phyloP scores from a whole-genome alignment of 2,888 invertebrate genomes.

The Hyalella azteca region DNA sequence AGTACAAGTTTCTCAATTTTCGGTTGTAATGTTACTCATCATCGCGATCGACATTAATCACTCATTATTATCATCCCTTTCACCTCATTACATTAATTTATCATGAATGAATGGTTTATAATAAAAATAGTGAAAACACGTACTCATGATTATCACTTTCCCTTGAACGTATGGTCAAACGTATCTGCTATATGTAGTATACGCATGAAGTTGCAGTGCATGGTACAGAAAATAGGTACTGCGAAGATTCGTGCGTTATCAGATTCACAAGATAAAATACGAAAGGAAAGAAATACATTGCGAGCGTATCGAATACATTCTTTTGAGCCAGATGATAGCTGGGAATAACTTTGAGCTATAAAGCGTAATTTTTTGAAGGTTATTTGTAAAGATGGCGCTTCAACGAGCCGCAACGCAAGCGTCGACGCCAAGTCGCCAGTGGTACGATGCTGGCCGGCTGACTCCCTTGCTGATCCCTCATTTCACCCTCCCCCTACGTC shows the following conservation, averaged over 20 bases:
- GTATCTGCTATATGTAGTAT: not conserved
- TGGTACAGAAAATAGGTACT: too few species aligned
- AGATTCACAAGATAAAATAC: too few species aligned
- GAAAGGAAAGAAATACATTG: too few species aligned
- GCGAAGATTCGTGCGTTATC: too few species aligned
- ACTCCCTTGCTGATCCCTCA: not conserved
- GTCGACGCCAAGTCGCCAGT: slow-evolving; percentile 5
- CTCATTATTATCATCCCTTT: slow-evolving; percentile 18
- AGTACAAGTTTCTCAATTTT: slow-evolving; percentile 36
- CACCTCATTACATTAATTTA: slow-evolving; percentile 36
- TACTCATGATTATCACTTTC: not conserved
- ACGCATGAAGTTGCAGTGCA: not conserved
- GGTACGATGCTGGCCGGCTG: not conserved
- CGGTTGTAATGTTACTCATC: slow-evolving; percentile 32
- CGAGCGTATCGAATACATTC: too few species aligned
- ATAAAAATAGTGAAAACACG: not conserved
- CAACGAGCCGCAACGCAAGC: not conserved
- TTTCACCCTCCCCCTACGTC: not conserved
- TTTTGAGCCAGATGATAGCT: too few species aligned
- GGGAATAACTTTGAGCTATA: too few species aligned
- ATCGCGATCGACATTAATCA: slow-evolving; percentile 16
- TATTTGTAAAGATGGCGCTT: too few species aligned
- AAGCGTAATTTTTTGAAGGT: too few species aligned
- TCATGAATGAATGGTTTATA: slow-evolving; percentile 37
- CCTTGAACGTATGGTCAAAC: not conserved